Base-by-base conservation (phyloP, 2,888 invertebrate genomes). In the Tupiocoris notatus region DNA sequence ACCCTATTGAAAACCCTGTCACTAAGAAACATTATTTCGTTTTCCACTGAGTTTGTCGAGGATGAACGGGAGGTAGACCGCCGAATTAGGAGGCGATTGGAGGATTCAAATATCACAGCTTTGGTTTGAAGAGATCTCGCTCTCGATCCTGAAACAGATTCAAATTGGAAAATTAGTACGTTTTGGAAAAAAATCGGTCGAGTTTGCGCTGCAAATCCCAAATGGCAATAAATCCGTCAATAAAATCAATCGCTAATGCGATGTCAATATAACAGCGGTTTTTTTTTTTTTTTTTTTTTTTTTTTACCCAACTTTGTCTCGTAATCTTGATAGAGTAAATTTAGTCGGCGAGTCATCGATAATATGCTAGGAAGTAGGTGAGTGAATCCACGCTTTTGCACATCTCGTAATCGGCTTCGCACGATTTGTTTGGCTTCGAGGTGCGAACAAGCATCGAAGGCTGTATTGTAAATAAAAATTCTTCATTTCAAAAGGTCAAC, bases 61-160 rank as follows among this genome's bases (percentile, higher is more conserved):
- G 3, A 59, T 17, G n/a, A n/a, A 59, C 17, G 59, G 20, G 70
- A 70, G 70, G 70, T 70, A 70, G 70, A 70, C 2, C 17, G 59
- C 70, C 70, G 20, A 17, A 12, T 1, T 58, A n/a, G 17, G 61
- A 25, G 61, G 54, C 58, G 58, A 24, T 59, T 54, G 70, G 70
- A 70, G 70, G 70, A 70, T 70, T 70, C 70, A 70, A 67, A 70
- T 58, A 70, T 70, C 70, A 70, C 70, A 70, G 70, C 70, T 59
- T 70, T 70, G n/a, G 70, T 70, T 70, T 9, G 70, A 58, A 59
- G 70, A 70, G 70, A 59, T 58, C 67, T 56, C 58, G 61, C 54
- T 67, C 67, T 67, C 22, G 70, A 24, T 70, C 61, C 70, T 70
- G 70, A 0, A 70, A 70, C 2, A 57, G 1, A 25, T n/a, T n/a